Conservation (phyloP, 2,888 invertebrate species). For the Ophioninae sp. region DNA sequence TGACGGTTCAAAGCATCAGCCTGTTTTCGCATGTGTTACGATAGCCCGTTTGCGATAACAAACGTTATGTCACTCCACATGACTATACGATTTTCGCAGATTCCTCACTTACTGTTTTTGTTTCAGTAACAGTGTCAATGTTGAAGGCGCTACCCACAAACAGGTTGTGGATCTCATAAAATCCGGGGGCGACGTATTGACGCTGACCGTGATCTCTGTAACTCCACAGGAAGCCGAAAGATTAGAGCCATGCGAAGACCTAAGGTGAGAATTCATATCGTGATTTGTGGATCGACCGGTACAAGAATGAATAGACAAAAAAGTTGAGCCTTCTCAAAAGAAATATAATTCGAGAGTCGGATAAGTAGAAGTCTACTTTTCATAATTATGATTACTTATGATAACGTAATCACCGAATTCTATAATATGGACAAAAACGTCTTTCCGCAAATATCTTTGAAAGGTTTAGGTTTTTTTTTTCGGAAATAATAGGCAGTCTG, state of each 20-base stretch:
- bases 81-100: neutral
- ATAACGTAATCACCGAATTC: too few relatives aligned
- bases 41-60: neutral
- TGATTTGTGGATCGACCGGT: neutral
- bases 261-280: conserved; percentile 71
- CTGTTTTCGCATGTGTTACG: neutral
- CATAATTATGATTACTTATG: too few relatives aligned
- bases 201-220: conserved; percentile 97
- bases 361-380: too few relatives aligned
- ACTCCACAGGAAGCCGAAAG: conserved; percentile 90
- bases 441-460: too few relatives aligned
- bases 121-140: conserved; percentile 97
- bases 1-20: neutral
- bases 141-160: conserved; percentile 99
- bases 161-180: conserved; percentile 99
- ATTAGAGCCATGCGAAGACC: conserved; percentile 80
- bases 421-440: too few relatives aligned
- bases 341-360: too few relatives aligned
- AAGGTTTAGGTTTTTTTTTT: too few relatives aligned
- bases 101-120: conserved; percentile 63
- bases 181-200: conserved; percentile 98
- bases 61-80: neutral
- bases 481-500: too few relatives aligned
- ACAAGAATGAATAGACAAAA: too few relatives aligned
- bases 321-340: too few relatives aligned